Percentiles rank a stretch among this genome's conserved stretches.
These are phyloP conservation scores for Paracanthobrama guichenoti DNA, from an alignment of 2,113 vertebrate genomes.

Conservation along the genomic window DNA sequence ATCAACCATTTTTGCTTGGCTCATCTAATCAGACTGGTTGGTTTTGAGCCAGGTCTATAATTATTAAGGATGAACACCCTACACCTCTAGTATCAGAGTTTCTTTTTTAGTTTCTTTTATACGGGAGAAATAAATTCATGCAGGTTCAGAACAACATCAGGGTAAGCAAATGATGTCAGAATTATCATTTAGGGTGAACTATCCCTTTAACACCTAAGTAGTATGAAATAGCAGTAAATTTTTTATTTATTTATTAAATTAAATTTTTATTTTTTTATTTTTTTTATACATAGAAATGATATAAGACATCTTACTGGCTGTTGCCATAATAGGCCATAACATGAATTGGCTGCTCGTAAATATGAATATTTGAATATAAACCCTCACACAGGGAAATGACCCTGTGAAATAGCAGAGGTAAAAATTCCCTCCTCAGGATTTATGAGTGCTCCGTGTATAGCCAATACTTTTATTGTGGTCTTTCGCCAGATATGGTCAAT, in stretches of 20 bases:
- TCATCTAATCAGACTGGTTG: slow-evolving; percentile 9
- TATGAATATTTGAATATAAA: slow-evolving; percentile 63
- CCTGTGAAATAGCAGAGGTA: slow-evolving; percentile 57
- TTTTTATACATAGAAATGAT: slow-evolving; percentile 24
- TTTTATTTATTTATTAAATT: too few relatives aligned
- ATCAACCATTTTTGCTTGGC: not conserved
- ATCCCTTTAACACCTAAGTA: not conserved
- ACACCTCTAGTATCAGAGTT: not conserved
- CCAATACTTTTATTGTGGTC: slow-evolving; percentile 61
- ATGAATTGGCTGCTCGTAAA: slow-evolving; percentile 60
- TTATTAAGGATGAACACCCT: not conserved
- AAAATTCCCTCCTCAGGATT: slow-evolving; percentile 56
- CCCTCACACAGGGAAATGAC: slow-evolving; percentile 57
- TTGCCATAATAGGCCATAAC: slow-evolving; percentile 56
- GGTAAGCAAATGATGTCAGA: not conserved
- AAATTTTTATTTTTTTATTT: not conserved
- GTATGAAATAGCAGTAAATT: too few relatives aligned
- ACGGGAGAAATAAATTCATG: not conserved
- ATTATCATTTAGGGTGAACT: not conserved
- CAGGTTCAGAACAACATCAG: not conserved
- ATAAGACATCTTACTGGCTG: slow-evolving; percentile 45
- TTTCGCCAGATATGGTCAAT: slow-evolving; percentile 55
- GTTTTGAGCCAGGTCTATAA: not conserved
- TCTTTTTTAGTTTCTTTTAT: too few relatives aligned
- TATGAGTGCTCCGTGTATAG: slow-evolving; percentile 54